Percentiles rank a stretch among this genome's conserved stretches.
These are phyloP conservation scores for Microcebus jonahi DNA, from an alignment of 2,113 vertebrate species.

Conservation along the genomic window DNA sequence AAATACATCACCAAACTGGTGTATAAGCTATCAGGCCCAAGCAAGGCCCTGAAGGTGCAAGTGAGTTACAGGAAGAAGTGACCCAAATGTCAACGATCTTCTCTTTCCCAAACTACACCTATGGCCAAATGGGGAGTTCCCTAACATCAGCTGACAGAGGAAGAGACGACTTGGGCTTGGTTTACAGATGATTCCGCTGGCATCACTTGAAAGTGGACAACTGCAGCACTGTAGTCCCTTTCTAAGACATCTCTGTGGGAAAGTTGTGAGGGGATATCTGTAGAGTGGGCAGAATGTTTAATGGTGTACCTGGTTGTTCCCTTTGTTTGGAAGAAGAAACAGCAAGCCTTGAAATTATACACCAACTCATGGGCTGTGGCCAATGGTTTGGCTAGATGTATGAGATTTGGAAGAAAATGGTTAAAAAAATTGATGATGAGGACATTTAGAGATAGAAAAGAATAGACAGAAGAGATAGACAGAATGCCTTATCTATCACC, in stretches of 20 bases:
- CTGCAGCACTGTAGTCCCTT: neutral
- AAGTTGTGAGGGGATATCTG: neutral
- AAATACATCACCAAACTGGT: neutral
- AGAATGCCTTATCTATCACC: neutral
- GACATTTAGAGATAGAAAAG: neutral
- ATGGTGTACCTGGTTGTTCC: neutral
- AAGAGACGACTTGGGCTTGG: neutral
- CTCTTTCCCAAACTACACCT: too few relatives aligned
- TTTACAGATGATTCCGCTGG: neutral
- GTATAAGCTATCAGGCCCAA: neutral
- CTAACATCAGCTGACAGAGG: neutral
- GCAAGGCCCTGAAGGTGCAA: neutral
- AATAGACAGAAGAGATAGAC: too few relatives aligned
- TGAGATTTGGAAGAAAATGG: neutral
- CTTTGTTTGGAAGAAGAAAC: neutral
- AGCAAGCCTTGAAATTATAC: neutral
- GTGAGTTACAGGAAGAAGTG: neutral
- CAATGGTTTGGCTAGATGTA: neutral
- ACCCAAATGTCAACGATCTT: neutral
- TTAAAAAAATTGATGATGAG: neutral
- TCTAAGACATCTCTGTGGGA: neutral
- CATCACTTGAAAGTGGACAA: neutral
- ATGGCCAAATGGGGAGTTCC: too few relatives aligned
- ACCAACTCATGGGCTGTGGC: neutral
- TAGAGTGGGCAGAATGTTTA: neutral